These are phyloP conservation scores for Scaptomyza reducta DNA, from an alignment of 2,888 invertebrate genomes.

Conservation along the genomic window DNA sequence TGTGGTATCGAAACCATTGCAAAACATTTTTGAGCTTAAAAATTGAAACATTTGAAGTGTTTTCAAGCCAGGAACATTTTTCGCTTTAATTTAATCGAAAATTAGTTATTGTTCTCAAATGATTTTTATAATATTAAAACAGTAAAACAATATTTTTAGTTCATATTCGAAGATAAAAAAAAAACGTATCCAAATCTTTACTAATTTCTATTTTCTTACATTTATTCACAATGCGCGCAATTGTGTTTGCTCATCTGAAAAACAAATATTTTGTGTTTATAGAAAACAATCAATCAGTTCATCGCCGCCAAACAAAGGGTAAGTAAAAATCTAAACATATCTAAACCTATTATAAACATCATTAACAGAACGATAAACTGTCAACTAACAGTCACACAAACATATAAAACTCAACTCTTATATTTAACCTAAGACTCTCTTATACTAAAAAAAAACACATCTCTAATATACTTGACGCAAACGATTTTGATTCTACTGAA, in stretches of 20 bases:
- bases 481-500: constrained; percentile 33
- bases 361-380: constrained; percentile 14
- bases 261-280: constrained; percentile 65
- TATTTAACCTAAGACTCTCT: constrained; percentile 20
- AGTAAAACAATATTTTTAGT: constrained; percentile 11
- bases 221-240: constrained; percentile 65
- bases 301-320: constrained; percentile 75
- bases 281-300: constrained; percentile 79
- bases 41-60: neutral
- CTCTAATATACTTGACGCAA: constrained; percentile 43
- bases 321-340: constrained; percentile 56
- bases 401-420: constrained; percentile 5
- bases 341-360: constrained; percentile 3
- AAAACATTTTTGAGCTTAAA: neutral
- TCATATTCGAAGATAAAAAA: constrained; percentile 12
- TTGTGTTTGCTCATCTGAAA: constrained; percentile 68
- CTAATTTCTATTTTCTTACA: constrained; percentile 79
- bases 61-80: neutral
- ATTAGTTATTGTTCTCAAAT: constrained; percentile 11
- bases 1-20: neutral
- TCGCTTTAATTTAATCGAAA: constrained; percentile 28
- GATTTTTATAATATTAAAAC: constrained; percentile 17
- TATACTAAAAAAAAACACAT: constrained; percentile 25
- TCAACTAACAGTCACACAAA: constrained; percentile 21
- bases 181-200: constrained; percentile 46